phyloP scores from a whole-genome alignment of 1,140 invertebrate species.

The Aphelenchoides avenae region DNA sequence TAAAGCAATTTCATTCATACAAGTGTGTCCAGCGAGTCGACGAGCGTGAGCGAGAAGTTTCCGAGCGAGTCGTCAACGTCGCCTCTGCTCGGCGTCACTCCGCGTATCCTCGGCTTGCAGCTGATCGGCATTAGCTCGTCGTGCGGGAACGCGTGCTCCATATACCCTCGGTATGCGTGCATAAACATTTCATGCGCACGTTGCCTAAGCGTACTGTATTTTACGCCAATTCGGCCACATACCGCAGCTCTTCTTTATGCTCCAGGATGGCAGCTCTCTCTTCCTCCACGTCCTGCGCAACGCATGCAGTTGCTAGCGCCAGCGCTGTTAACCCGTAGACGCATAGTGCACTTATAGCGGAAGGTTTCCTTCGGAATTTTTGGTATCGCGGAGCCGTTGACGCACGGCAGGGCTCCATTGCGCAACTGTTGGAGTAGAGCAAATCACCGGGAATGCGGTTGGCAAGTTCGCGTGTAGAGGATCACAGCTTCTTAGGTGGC shows the following conservation, averaged over 20 bases:
- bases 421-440: no score
- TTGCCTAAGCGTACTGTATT: slow-evolving; percentile 64
- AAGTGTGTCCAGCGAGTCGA: slow-evolving; percentile 88
- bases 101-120: slow-evolving; percentile 81
- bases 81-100: slow-evolving; percentile 74
- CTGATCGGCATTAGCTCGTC: slow-evolving; percentile 96
- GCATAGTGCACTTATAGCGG: background rate
- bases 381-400: no score
- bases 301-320: background rate
- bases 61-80: slow-evolving; percentile 64
- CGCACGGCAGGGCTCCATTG: no score
- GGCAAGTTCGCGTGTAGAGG: no score
- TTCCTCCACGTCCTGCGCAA: background rate
- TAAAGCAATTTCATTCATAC: slow-evolving; percentile 74
- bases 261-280: background rate
- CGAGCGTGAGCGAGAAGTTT: slow-evolving; percentile 90
- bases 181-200: slow-evolving; percentile 90
- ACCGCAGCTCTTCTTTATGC: slow-evolving; percentile 17
- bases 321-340: background rate
- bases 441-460: no score
- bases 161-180: slow-evolving; percentile 92
- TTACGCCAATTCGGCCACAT: background rate
- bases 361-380: background rate
- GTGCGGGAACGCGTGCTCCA: slow-evolving; percentile 88
- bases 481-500: no score